Evolutionary conservation across 2,888 invertebrate species (phyloP).

Genomic region (Conomelus anceps): DNA sequence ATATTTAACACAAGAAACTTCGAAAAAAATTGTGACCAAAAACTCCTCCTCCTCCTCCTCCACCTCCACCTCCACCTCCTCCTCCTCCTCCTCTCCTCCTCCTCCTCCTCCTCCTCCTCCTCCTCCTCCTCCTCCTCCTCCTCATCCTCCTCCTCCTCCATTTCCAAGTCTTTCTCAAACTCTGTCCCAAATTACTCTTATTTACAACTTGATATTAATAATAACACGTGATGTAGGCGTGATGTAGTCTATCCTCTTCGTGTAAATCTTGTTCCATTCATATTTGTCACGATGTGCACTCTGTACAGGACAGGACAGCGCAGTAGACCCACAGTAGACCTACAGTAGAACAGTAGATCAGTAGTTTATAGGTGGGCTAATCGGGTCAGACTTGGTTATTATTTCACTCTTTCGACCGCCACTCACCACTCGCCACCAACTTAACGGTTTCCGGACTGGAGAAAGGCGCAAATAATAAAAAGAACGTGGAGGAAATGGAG

Average conservation of each 20-base stretch:
- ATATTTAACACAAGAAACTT: not conserved
- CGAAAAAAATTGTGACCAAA: not conserved
- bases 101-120: not conserved
- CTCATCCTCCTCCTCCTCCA: not conserved
- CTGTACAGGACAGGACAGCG: too few relatives aligned
- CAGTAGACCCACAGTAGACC: too few relatives aligned
- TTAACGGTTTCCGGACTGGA: not conserved
- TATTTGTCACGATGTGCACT: too few relatives aligned
- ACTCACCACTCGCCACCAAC: too few relatives aligned
- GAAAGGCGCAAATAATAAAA: too few relatives aligned
- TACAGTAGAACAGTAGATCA: too few relatives aligned
- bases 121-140: not conserved
- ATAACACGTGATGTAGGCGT: too few relatives aligned
- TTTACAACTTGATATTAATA: too few relatives aligned
- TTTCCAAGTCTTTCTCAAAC: not conserved
- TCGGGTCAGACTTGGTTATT: not conserved
- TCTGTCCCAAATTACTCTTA: not conserved
- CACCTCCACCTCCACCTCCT: not conserved
- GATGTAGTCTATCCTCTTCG: too few relatives aligned
- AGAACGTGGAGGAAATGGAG: too few relatives aligned
- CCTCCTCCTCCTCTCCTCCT: not conserved
- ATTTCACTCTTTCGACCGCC: not conserved
- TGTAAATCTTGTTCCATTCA: too few relatives aligned
- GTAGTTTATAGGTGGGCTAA: not conserved
- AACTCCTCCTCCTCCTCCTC: not conserved